These are phyloP conservation scores for Perithous albicinctus DNA, from an alignment of 2,888 invertebrate species.

Conservation along the genomic window DNA sequence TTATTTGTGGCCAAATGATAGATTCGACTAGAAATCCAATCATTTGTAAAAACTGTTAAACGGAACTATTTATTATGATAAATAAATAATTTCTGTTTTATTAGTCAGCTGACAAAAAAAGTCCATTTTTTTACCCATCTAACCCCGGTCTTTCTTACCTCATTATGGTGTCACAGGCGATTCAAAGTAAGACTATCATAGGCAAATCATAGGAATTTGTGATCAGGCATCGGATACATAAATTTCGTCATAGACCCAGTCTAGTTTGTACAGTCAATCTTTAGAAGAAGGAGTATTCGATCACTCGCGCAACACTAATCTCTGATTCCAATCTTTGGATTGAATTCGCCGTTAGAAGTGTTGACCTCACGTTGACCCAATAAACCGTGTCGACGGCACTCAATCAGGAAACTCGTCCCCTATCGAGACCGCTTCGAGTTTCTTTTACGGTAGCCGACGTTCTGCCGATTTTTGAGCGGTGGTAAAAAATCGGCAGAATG, in stretches of 20 bases:
- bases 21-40: too few relatives aligned
- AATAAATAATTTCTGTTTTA: too few relatives aligned
- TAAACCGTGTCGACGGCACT: conserved; percentile 8
- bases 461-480: neutral
- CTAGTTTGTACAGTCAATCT: neutral
- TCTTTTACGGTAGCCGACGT: neutral
- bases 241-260: conserved; percentile 22
- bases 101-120: too few relatives aligned
- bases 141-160: too few relatives aligned
- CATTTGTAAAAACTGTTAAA: too few relatives aligned
- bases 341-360: conserved; percentile 61
- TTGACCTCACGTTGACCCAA: conserved; percentile 49
- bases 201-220: conserved; percentile 16
- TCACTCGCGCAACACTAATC: conserved; percentile 42
- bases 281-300: conserved; percentile 23
- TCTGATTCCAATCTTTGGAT: conserved; percentile 45
- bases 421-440: neutral
- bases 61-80: too few relatives aligned
- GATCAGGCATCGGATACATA: neutral
- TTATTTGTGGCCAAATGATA: too few relatives aligned
- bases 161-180: neutral
- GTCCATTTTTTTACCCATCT: too few relatives aligned
- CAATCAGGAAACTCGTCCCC: conserved; percentile 19
- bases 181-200: neutral
- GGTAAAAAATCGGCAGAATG: too few relatives aligned